Base-by-base conservation (phyloP, 2,113 vertebrate genomes). In the Crypturellus undulatus region DNA sequence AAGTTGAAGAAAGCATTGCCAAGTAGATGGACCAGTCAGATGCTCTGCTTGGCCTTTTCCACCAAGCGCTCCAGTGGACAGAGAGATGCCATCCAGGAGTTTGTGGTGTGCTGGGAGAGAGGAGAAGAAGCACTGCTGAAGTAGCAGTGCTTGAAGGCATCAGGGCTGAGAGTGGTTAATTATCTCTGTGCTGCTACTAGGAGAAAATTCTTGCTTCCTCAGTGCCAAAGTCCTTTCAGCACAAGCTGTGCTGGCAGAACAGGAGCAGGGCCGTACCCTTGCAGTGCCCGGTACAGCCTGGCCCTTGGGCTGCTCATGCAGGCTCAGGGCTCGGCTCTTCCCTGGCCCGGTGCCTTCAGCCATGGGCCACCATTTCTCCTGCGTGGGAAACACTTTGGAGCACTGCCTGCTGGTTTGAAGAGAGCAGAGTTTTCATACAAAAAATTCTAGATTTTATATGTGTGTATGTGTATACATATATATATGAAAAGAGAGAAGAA, bases 1-100 rank as follows among this genome's bases (percentile, higher is more conserved):
- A 84, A 88, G 9, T 38, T 79, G 77, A 86, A 80, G 51, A 84
- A 91, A 12, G 20, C 45, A 12, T 49, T 69, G 75, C 58, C 64
- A 69, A 72, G 22, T 40, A 56, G 51, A 79, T 3, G 17, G 78
- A 51, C 30, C 43, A 45, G 72, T 63, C 10, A 43, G 69, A 62
- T 93, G 73, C 86, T 67, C 80, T 94, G 70, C 88, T 1, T 26
- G 21, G 28, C 69, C 40, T 87, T 95, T 96, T 73, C 59, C 42
- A 79, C 30, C 36, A 34, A 30, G 30, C 1, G 2, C 45, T 88
- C 87, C 60, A 87, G 40, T 34, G 64, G 76, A 67, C 49, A 88
- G 52, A 64, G 86, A 70, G 87, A 59, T 30, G 16, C 75, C 68
- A 28, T 5, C 40, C 4, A 17, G 77, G 54, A 72, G 8, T 24